Base-by-base conservation (phyloP, 2,888 invertebrate species). In the Gortyna flavago region DNA sequence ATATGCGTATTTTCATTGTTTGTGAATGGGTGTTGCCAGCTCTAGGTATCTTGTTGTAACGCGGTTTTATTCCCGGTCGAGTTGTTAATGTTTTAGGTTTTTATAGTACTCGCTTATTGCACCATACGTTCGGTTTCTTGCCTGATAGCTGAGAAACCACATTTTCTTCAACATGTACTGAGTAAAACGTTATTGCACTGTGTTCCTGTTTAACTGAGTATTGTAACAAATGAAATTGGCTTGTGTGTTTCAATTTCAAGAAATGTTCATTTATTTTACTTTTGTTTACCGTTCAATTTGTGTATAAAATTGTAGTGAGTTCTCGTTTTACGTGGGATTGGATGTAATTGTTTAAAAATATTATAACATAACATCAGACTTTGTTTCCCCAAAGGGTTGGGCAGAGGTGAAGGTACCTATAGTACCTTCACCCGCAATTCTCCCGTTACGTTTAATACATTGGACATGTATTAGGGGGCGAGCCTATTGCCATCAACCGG, bases 21-120 rank as follows among this genome's bases (percentile, higher is more conserved):
- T 87, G 84, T 75, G 84, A 85, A 84, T 77, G 85, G 85, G 83
- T 89, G 89, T 88, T 85, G 81, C 85, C 82, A 87, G 84, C 85
- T 85, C 85, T 88, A n/a, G n/a, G n/a, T n/a, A 86, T 88, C 89
- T 89, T 87, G 87, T 87, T 84, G 85, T 88, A 85, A 87, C 84
- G 89, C 38, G 84, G 91, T 90, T 90, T 89, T 91, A 90, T 89
- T 84, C 85, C 80, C 78, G 75, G 86, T 88, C 87, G 85, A 89
- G 89, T 91, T 90, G 91, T 92, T 91, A 92, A 93, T 90, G 90
- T 88, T 87, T 77, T 84, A 85, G 88, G 89, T 90, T 92, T 92
- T 92, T 91, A 90, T 85, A 84, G 82, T 78, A 81, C 85, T 84
- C 78, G 85, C 83, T 89, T 90, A 89, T 89, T 91, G 88, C 88